Evolutionary conservation across 1,140 invertebrate species (phyloP).

Genomic region (Lanistes nyassanus): DNA sequence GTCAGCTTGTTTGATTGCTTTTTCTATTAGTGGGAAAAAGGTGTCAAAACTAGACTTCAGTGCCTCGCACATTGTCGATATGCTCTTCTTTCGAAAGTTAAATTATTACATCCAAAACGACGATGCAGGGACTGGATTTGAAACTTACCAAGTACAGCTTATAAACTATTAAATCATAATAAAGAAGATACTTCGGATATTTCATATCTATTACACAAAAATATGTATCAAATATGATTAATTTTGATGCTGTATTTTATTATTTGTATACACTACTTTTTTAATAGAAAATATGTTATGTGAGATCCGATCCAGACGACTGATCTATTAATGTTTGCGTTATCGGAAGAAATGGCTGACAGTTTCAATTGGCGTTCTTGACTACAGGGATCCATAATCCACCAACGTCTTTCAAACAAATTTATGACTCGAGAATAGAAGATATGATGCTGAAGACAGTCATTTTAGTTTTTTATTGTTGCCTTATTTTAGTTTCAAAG

Average conservation of each 20-base stretch:
- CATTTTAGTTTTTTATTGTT: neutral
- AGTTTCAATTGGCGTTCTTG: conserved; percentile 17
- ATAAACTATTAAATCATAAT: no score
- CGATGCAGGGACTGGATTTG: no score
- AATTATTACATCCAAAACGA: neutral
- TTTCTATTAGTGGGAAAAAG: conserved; percentile 40
- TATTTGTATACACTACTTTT: no score
- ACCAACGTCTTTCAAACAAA: neutral
- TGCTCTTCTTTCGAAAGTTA: neutral
- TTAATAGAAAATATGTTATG: no score
- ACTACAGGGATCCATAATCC: neutral
- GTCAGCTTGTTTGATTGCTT: conserved; percentile 41
- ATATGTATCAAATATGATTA: neutral
- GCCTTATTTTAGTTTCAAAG: neutral
- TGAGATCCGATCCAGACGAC: no score
- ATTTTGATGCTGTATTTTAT: no score
- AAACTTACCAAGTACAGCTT: no score
- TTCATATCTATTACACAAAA: neutral
- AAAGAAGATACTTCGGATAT: neutral
- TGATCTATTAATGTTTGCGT: no score
- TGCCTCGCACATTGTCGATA: conserved; percentile 44
- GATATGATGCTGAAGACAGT: neutral
- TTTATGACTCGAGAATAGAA: neutral
- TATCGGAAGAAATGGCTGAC: conserved; percentile 11
- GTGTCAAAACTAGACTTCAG: conserved; percentile 41